Conservation (phyloP, 2,888 invertebrate species). For the Cataglyphis cursor region DNA sequence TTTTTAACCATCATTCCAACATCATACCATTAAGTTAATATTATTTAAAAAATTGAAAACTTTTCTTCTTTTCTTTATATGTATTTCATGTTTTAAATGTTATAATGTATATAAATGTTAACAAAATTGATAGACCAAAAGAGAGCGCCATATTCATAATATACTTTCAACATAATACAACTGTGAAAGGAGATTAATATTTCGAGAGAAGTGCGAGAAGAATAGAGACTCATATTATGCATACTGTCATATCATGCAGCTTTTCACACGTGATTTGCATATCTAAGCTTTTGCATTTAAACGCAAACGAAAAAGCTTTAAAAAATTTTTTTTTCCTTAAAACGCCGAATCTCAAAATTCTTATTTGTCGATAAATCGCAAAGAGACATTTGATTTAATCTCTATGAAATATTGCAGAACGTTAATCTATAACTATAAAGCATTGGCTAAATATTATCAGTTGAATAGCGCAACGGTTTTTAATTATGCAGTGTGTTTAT, state of each 20-base stretch:
- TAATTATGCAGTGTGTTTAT: slow-evolving; percentile 48
- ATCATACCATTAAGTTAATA: neutral
- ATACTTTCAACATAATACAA: slow-evolving; percentile 34
- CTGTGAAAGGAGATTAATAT: slow-evolving; percentile 2
- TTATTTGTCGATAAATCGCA: slow-evolving; percentile 23
- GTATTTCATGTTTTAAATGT: neutral
- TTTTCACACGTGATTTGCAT: neutral
- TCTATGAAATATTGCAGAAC: slow-evolving; percentile 1
- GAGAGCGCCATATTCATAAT: slow-evolving; percentile 13
- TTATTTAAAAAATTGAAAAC: slow-evolving; percentile 3
- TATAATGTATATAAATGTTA: neutral
- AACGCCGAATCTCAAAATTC: slow-evolving; percentile 9
- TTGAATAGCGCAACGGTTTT: slow-evolving; percentile 1
- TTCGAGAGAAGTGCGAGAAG: slow-evolving; percentile 7
- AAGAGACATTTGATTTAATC: neutral
- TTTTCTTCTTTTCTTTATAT: neutral
- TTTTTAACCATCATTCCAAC: neutral
- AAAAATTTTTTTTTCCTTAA: neutral
- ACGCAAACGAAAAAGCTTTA: neutral
- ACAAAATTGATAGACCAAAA: slow-evolving; percentile 7
- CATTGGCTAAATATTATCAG: slow-evolving; percentile 27
- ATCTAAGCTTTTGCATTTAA: neutral
- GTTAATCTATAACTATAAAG: slow-evolving; percentile 51
- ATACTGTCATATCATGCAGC: neutral
- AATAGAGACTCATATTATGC: neutral